A percentile compares a stretch with the other conserved stretches of the same genome.
Evolutionary conservation across 2,113 vertebrate genomes (phyloP).

Genomic region (Microtus pennsylvanicus): DNA sequence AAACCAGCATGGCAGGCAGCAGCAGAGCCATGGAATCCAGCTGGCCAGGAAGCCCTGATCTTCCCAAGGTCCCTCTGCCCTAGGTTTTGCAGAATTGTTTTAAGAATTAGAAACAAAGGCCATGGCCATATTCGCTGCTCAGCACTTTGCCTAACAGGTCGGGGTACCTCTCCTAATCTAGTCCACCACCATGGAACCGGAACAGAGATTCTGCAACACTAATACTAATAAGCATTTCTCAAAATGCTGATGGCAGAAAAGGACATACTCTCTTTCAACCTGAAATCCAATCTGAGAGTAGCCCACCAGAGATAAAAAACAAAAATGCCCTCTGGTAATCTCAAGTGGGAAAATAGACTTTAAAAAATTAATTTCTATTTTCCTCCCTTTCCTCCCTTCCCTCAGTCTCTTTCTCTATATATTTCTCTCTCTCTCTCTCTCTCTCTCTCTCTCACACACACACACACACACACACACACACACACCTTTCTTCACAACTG

Average conservation of each 20-base stretch:
- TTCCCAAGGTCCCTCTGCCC: not conserved
- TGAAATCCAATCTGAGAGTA: slow-evolving; percentile 27
- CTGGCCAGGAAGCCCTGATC: not conserved
- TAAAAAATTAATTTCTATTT: not conserved
- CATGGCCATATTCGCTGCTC: not conserved
- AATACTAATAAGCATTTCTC: not conserved
- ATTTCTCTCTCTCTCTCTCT: not conserved
- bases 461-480: no score
- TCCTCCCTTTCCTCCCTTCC: no score
- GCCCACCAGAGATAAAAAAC: not conserved
- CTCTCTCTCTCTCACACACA: not conserved
- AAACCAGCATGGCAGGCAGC: not conserved
- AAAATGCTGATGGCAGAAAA: not conserved
- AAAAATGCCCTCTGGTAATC: not conserved
- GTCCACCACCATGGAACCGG: not conserved
- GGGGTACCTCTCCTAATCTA: not conserved
- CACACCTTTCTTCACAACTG: not conserved
- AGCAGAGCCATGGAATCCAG: not conserved
- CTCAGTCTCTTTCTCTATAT: not conserved
- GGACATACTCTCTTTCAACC: not conserved
- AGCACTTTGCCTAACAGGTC: not conserved
- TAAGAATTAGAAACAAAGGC: slow-evolving; percentile 2
- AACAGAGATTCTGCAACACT: not conserved
- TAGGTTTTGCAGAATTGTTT: not conserved
- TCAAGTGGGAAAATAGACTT: not conserved